Conservation (phyloP, 2,113 vertebrate genomes). For the Chloropsis hardwickii region DNA sequence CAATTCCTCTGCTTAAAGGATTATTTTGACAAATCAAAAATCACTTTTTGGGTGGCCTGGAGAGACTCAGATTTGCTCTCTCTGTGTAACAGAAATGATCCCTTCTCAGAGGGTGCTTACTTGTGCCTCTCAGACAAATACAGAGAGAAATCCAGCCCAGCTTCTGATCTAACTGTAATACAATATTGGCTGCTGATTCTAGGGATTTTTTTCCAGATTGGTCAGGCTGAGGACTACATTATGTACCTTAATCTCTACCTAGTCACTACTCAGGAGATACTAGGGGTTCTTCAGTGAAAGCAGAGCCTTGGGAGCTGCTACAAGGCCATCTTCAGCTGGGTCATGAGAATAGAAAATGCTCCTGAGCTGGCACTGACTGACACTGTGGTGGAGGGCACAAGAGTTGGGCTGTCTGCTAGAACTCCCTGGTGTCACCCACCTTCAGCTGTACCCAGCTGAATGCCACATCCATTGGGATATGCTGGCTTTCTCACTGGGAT, state of each 20-base stretch:
- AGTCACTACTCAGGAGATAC: background rate
- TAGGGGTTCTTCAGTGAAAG: background rate
- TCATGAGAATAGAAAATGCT: background rate
- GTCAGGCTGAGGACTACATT: background rate
- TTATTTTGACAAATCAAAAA: constrained; percentile 53
- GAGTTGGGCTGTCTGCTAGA: background rate
- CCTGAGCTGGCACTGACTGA: background rate
- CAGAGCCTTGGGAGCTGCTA: background rate
- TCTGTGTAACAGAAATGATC: background rate
- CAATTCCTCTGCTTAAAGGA: background rate
- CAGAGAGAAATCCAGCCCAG: background rate
- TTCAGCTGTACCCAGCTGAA: background rate
- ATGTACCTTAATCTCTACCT: background rate
- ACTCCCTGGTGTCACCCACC: background rate
- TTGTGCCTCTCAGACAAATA: background rate
- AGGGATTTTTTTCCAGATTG: background rate
- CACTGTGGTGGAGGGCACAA: background rate
- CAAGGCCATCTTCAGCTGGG: background rate
- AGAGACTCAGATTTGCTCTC: background rate
- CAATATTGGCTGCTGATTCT: background rate
- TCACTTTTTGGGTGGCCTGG: constrained; percentile 46
- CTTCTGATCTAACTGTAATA: background rate
- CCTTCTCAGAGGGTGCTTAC: background rate
- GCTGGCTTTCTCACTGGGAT: background rate
- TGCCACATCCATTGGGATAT: rapidly evolving